Conservation (phyloP, 2,797 vertebrate species). For the Thamnophis elegans region DNA sequence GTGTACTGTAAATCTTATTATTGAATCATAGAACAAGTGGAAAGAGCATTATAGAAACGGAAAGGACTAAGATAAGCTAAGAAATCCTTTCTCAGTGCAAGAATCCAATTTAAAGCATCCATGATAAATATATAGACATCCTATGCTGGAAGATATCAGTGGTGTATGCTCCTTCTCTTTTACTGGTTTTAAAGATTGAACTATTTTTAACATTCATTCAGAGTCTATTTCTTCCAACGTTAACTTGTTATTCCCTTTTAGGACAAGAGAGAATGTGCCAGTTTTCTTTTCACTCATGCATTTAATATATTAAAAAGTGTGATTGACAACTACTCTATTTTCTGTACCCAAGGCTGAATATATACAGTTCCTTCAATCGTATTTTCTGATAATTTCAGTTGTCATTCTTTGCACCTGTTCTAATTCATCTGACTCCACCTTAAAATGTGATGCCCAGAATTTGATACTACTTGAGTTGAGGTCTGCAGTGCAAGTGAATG, state of each 20-base stretch:
- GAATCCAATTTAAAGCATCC: background rate
- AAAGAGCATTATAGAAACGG: background rate
- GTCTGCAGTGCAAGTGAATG: background rate
- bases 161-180: background rate
- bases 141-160: background rate
- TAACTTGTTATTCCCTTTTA: background rate
- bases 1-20: background rate
- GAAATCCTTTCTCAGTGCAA: background rate
- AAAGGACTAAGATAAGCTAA: background rate
- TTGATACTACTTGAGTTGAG: background rate
- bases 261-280: background rate
- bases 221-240: background rate
- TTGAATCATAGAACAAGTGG: background rate
- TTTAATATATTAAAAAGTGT: background rate
- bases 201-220: background rate
- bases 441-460: background rate
- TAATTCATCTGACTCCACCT: background rate
- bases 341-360: background rate
- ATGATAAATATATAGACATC: background rate
- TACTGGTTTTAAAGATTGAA: background rate
- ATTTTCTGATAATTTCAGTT: background rate
- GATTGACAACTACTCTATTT: background rate
- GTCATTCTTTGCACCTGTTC: background rate
- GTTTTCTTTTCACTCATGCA: background rate
- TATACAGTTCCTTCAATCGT: background rate